phyloP scores from a whole-genome alignment of 2,888 invertebrate genomes.

The Caenorhabditis sp. region DNA sequence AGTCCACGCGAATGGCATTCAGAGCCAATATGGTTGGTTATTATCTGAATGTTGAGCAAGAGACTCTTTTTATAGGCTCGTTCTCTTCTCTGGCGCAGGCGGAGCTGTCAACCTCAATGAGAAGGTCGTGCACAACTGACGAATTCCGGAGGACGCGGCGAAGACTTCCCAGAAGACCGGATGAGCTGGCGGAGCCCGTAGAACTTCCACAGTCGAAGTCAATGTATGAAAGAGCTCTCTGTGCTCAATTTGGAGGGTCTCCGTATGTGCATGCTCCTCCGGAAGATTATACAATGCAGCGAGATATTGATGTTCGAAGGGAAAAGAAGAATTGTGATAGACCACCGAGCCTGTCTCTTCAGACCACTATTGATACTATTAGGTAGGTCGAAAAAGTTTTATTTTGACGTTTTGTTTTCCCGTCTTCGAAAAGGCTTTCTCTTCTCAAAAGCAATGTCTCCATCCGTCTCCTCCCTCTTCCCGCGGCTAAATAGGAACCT shows the following conservation, averaged over 20 bases:
- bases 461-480: background rate
- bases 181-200: conserved; percentile 49
- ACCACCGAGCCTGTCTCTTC: conserved; percentile 45
- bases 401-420: background rate
- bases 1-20: conserved; percentile 53
- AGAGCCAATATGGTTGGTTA: conserved; percentile 48
- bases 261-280: conserved; percentile 24
- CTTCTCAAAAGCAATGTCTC: too few relatives aligned
- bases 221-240: conserved; percentile 51
- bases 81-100: conserved; percentile 42
- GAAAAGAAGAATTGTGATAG: conserved; percentile 9
- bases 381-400: conserved; percentile 32
- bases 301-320: conserved; percentile 8
- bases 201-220: conserved; percentile 51
- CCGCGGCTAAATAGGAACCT: conserved; percentile 18
- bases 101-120: conserved; percentile 44
- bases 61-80: conserved; percentile 20
- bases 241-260: conserved; percentile 37
- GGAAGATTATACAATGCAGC: conserved; percentile 34
- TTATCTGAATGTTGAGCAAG: background rate
- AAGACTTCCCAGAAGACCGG: conserved; percentile 61
- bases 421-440: too few relatives aligned
- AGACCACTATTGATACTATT: conserved; percentile 49
- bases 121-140: conserved; percentile 63
- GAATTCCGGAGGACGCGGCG: conserved; percentile 60